These are phyloP conservation scores for Euplagia quadripunctaria DNA, from an alignment of 2,888 invertebrate species.

Conservation along the genomic window DNA sequence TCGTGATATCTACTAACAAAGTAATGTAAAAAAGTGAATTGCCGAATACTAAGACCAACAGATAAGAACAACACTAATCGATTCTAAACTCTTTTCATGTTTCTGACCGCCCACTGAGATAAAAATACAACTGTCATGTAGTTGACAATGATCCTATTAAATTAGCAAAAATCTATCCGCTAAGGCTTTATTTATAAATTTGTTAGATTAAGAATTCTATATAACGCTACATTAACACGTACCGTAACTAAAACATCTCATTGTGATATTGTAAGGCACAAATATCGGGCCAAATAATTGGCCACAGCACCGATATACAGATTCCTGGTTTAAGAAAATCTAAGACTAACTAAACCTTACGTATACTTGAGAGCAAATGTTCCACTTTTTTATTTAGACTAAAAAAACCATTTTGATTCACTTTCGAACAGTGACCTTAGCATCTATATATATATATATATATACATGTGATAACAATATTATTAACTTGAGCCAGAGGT, in stretches of 20 bases:
- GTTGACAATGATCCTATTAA: constrained; percentile 3
- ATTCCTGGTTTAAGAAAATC: constrained; percentile 7
- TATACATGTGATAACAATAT: too few relatives aligned
- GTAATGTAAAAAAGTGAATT: not conserved
- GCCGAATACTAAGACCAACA: not conserved
- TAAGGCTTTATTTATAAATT: not conserved
- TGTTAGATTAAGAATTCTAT: not conserved
- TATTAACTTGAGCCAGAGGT: too few relatives aligned
- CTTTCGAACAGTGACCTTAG: too few relatives aligned
- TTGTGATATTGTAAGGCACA: constrained; percentile 11
- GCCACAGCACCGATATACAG: constrained; percentile 30
- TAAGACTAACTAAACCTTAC: constrained; percentile 3
- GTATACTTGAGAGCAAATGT: not conserved
- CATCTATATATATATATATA: too few relatives aligned
- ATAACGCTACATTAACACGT: constrained; percentile 12
- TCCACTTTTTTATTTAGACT: not conserved
- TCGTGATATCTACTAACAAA: not conserved
- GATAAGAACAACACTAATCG: not conserved
- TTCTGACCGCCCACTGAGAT: not conserved
- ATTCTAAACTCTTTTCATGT: not conserved
- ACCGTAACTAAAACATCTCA: not conserved
- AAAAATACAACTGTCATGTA: not conserved
- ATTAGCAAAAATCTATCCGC: not conserved
- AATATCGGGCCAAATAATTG: constrained; percentile 33
- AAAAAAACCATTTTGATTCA: not conserved